Base-by-base conservation (phyloP, 1,140 invertebrate species). In the Chironomus tepperi region DNA sequence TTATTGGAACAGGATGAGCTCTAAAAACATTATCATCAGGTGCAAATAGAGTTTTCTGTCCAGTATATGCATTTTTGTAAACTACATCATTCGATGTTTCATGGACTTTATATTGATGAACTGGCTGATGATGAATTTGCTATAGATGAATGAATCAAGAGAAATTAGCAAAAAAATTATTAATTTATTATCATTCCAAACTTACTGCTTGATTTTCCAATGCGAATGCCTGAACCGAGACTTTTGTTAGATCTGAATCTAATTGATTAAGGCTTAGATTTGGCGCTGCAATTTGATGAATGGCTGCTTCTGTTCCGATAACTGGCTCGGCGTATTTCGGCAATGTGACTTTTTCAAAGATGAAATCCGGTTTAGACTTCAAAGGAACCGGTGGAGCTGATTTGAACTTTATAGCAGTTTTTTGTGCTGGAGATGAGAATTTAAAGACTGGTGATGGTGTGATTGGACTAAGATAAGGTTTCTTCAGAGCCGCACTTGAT, bases 211-310 rank as follows among this genome's bases (percentile, higher is more conserved):
- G 73, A 43, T 74, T 42, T 74, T 57, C n/a, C 65, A 21, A 19
- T 19, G 65, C 19, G 47, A 57, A 57, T 3, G 47, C 47, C 15
- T 57, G 47, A 57, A 57, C 47, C 3, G 47, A 57, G 12, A 57
- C 47, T 57, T 57, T 57, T 0, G 47, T 57, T 12, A 57, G 10
- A 57, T 76, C 43, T 77, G 76, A 73, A 77, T 24, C 57, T 76
- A 76, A 65, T 80, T 76, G 57, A 74, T 74, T 74, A 18, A 43
- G 64, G 15, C 88, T 88, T n/a, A 91, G 82, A 82, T 93, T 92
- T 8, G 91, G 91, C 8, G 91, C 91, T 78, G 91, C 91, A 75
- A 93, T 92, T 3, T 91, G 92, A 80, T 92, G 91, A 79, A 93
- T 93, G 1, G 91, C 90, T 79, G 89, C 34, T 16, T 73, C 73